These are phyloP conservation scores for Trogon melanurus DNA, from an alignment of 2,113 vertebrate species.

Conservation along the genomic window DNA sequence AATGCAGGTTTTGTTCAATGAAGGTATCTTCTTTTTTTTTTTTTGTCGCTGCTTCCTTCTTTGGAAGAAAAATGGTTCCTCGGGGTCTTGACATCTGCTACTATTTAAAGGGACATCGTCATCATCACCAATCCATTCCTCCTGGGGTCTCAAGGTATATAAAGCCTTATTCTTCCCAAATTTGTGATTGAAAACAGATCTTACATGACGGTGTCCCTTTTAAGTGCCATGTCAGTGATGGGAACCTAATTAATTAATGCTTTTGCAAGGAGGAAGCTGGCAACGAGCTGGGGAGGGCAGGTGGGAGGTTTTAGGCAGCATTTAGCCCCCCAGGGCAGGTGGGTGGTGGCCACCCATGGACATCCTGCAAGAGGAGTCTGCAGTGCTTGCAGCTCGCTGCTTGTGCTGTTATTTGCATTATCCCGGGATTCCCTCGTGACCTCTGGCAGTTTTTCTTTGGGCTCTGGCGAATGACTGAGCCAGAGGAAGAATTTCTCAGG, in stretches of 20 bases:
- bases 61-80: constrained; percentile 2
- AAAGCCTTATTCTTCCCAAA: background rate
- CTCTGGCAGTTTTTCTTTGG: background rate
- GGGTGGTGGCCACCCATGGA: background rate
- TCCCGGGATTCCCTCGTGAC: background rate
- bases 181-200: constrained; percentile 1
- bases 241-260: background rate
- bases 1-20: background rate
- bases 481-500: constrained; percentile 1
- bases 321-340: background rate
- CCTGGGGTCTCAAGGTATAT: background rate
- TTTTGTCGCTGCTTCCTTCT: background rate
- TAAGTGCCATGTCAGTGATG: background rate
- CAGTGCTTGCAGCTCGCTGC: background rate
- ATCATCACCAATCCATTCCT: background rate
- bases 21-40: background rate
- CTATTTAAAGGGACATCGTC: constrained; percentile 30
- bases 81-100: constrained; percentile 32
- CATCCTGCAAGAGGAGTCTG: background rate
- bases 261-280: background rate
- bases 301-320: background rate
- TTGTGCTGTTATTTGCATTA: constrained; percentile 4
- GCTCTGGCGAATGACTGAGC: background rate
- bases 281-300: background rate
- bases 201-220: background rate